phyloP scores from a whole-genome alignment of 1,140 invertebrate species.

The Aphaenogaster ashmeadi region DNA sequence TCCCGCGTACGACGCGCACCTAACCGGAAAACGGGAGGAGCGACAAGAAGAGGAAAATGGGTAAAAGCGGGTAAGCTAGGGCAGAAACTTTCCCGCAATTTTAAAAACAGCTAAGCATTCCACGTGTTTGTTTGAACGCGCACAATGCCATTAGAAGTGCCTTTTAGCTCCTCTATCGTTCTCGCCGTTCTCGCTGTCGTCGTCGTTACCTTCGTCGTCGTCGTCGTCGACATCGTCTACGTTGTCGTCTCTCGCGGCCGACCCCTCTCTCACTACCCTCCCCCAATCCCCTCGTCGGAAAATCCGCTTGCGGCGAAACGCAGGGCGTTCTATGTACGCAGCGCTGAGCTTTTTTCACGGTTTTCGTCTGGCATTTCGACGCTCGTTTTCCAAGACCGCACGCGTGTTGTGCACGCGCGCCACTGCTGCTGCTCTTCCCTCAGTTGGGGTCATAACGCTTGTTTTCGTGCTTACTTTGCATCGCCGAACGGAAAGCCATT shows the following conservation, averaged over 20 bases:
- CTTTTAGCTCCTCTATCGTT: slow-evolving; percentile 72
- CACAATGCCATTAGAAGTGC: slow-evolving; percentile 81
- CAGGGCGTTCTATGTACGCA: slow-evolving; percentile 17
- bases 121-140: slow-evolving; percentile 80
- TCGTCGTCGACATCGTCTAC: slow-evolving; percentile 63
- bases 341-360: slow-evolving; percentile 47
- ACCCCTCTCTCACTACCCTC: not conserved
- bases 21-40: not conserved
- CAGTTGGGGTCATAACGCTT: slow-evolving; percentile 60
- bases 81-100: slow-evolving; percentile 70
- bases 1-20: not conserved
- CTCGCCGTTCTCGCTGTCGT: slow-evolving; percentile 61
- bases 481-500: slow-evolving; percentile 38
- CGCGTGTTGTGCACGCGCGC: slow-evolving; percentile 40
- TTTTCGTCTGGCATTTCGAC: slow-evolving; percentile 61
- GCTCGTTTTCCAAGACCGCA: slow-evolving; percentile 53
- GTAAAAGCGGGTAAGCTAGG: slow-evolving; percentile 18
- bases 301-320: slow-evolving; percentile 51
- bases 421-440: slow-evolving; percentile 7
- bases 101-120: slow-evolving; percentile 81
- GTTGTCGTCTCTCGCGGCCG: slow-evolving; percentile 47
- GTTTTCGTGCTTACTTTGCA: slow-evolving; percentile 66
- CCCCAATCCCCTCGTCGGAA: slow-evolving; percentile 23
- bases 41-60: slow-evolving; percentile 52
- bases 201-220: slow-evolving; percentile 69